Evolutionary conservation across 2,797 vertebrate genomes (phyloP), one percentile per base, ranked within the genome.

Genomic region (Columba guinea): DNA sequence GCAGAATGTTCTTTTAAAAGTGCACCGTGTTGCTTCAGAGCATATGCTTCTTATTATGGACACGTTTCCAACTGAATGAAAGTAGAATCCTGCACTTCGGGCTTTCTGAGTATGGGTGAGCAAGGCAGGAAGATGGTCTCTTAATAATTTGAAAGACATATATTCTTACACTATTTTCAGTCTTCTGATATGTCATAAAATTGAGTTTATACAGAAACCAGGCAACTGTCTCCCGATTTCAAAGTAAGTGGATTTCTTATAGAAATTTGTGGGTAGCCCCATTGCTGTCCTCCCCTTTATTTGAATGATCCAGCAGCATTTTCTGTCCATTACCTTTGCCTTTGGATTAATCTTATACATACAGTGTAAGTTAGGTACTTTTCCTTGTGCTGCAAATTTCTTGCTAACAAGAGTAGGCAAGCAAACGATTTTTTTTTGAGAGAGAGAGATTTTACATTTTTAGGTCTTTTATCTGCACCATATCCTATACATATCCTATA

Each of bases 161-260:
- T 34, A 11, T 68, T 95, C 41, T 93, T 95, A 76, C 23, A 64
- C 56, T 65, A 60, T 37, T 67, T 93, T 26, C 71, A 32, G 93
- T 97, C 96, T 97, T 97, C 59, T 97, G 97, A 97, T 93, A 97
- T 94, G 96, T 97, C 90, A 56, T 98, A 98, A 97, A 90, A 68
- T 30, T 67, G 60, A n/a, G 68, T 85, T 84, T 90, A 18, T 86
- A 60, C 80, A 87, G 63, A 49, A 90, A 77, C 56, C 73, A 34
- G 41, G 26, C 64, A 89, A 69, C 5, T 46, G 24, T 73, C 18
- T 24, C 41, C 68, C 80, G 67, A 22, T 48, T 77, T 75, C 41
- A 65, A 62, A 63, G 34, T 67, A 41, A 0, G 2, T 52, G 26
- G 56, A 80, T 94, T 93, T n/a, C 81, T 68, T 7, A 28, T 13